These are phyloP conservation scores for Aleadryas rufinucha DNA, from an alignment of 2,113 vertebrate genomes.

Conservation along the genomic window DNA sequence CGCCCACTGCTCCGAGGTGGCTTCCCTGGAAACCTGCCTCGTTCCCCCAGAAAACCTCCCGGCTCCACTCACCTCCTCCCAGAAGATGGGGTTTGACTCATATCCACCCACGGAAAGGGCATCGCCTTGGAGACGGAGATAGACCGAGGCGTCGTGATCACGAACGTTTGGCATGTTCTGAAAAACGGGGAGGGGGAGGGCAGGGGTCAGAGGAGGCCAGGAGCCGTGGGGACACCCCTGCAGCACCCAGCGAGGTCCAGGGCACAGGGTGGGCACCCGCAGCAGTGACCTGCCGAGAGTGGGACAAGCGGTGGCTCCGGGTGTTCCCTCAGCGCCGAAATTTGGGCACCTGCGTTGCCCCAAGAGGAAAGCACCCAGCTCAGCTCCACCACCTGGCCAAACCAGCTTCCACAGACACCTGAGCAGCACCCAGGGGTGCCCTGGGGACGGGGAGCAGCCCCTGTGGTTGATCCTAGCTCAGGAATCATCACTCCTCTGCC, in stretches of 20 bases:
- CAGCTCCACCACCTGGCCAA: not conserved
- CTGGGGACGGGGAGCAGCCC: not conserved
- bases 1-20: accelerated
- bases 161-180: slow-evolving; percentile 98
- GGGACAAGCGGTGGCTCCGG: not conserved
- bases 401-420: accelerated
- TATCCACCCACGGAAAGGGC: slow-evolving; percentile 96
- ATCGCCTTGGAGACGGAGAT: slow-evolving; percentile 98
- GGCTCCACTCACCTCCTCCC: slow-evolving; percentile 84
- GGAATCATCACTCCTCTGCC: not conserved
- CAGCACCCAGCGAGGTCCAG: accelerated
- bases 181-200: not conserved
- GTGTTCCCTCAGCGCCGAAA: not conserved
- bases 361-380: not conserved
- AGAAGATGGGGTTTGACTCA: slow-evolving; percentile 93
- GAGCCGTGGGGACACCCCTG: accelerated
- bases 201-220: not conserved
- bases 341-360: accelerated
- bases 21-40: not conserved
- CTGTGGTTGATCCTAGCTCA: not conserved
- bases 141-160: slow-evolving; percentile 93
- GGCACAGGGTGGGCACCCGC: not conserved
- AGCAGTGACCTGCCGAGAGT: accelerated
- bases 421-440: not conserved
- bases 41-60: not conserved